A percentile compares a stretch with the other conserved stretches of the same genome.
Conservation (phyloP, 2,888 invertebrate species). For the Augochlorella aurata region DNA sequence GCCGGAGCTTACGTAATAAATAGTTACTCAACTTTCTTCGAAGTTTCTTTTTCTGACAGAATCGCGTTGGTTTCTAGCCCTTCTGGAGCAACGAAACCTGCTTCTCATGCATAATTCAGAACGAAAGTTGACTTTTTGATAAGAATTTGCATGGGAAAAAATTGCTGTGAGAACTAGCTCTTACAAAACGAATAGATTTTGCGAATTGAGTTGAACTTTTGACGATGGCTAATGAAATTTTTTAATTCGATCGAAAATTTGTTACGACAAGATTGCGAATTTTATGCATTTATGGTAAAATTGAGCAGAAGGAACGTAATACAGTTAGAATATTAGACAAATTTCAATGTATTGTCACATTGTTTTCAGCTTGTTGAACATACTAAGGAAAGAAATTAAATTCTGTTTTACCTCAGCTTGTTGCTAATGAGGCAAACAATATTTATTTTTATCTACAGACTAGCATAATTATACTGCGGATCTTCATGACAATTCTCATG, state of each 20-base stretch:
- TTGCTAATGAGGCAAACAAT: no score
- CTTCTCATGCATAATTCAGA: background rate
- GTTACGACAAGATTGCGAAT: no score
- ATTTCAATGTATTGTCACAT: no score
- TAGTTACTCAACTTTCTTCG: slow-evolving; percentile 37
- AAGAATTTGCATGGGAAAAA: background rate
- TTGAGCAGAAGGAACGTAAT: background rate
- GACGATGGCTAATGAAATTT: background rate
- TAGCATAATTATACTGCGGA: no score
- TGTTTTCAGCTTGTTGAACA: no score
- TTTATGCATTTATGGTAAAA: background rate
- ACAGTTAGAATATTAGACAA: no score
- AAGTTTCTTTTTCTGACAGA: background rate
- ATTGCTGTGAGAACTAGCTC: background rate
- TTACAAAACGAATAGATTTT: background rate
- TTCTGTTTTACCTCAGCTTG: no score
- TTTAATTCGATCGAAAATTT: background rate
- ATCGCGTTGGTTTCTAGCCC: slow-evolving; percentile 3
- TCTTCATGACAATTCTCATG: no score
- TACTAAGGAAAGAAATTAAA: no score
- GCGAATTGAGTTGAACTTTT: background rate
- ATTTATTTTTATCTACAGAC: no score
- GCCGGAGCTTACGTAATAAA: slow-evolving; percentile 23
- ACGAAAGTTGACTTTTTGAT: background rate
- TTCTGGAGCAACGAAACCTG: background rate